Percentiles rank a stretch among this genome's conserved stretches.
phyloP scores from a whole-genome alignment of 2,113 vertebrate genomes.

The Hydropotes inermis region DNA sequence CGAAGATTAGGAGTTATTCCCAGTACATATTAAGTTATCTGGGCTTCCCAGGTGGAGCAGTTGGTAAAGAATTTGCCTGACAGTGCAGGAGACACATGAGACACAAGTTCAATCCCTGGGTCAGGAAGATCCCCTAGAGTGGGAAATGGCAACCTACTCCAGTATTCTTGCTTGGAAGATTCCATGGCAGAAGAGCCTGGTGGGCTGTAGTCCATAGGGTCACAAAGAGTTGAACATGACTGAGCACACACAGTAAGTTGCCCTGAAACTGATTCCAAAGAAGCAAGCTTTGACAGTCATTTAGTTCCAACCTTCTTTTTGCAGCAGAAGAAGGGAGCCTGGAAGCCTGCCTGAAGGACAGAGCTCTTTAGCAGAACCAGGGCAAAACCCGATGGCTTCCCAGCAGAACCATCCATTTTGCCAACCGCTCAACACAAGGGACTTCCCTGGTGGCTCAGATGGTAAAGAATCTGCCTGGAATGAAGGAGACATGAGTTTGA shows the following conservation, averaged over 20 bases:
- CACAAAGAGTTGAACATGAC: neutral
- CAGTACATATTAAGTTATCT: neutral
- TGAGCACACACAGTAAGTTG: neutral
- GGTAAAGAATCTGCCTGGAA: neutral
- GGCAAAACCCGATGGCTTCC: neutral
- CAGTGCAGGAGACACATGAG: neutral
- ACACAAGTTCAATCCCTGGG: neutral
- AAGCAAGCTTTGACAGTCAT: neutral
- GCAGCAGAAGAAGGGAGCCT: neutral
- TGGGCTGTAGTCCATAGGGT: neutral
- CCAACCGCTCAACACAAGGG: neutral
- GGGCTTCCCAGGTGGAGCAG: neutral
- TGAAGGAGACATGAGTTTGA: neutral
- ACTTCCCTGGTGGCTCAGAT: neutral
- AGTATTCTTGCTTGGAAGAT: neutral
- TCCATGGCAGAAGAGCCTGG: neutral
- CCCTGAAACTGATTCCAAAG: neutral
- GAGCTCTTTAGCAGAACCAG: neutral
- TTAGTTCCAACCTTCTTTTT: neutral
- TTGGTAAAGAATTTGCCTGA: neutral
- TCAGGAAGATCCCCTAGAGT: neutral
- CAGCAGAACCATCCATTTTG: too few relatives aligned
- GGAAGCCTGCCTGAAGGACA: neutral
- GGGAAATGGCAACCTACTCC: neutral
- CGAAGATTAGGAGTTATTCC: neutral